These are phyloP conservation scores for Blastomussa wellsi DNA, from an alignment of 92 coral and sea anemone species.

Conservation along the genomic window DNA sequence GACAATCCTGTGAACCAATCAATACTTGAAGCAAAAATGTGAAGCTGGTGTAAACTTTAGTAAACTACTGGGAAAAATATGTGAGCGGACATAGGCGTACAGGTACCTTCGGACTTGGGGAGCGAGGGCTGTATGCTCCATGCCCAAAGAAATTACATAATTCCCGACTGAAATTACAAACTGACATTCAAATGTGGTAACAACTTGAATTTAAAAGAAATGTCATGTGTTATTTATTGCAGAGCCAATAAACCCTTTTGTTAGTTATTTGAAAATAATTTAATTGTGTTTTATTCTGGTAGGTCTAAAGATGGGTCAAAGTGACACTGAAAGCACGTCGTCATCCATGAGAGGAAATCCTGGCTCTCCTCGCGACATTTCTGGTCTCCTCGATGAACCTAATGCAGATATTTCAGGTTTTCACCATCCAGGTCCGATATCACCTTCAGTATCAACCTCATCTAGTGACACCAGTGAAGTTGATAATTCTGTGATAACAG, in stretches of 20 bases:
- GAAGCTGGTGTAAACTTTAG: too few species aligned
- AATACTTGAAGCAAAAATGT: too few species aligned
- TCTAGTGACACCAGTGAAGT: conserved; percentile 83
- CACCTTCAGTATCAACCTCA: conserved; percentile 72
- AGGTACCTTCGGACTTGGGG: too few species aligned
- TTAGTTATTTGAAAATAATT: neutral
- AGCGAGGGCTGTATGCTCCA: too few species aligned
- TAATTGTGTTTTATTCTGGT: neutral
- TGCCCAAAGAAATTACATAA: too few species aligned
- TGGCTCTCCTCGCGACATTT: conserved; percentile 84
- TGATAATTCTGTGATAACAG: conserved; percentile 61
- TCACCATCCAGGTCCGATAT: conserved; percentile 50
- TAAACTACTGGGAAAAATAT: too few species aligned
- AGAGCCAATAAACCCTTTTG: neutral
- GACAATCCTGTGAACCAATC: too few species aligned
- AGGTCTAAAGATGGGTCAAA: conserved; percentile 75
- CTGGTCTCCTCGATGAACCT: conserved; percentile 71
- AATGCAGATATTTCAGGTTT: conserved; percentile 44
- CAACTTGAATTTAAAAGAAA: too few species aligned
- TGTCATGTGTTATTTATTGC: too few species aligned
- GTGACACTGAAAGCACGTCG: conserved; percentile 90
- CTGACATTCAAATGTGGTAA: too few species aligned
- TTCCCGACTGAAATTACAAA: too few species aligned
- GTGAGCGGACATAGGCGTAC: too few species aligned
- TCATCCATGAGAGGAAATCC: conserved; percentile 90